Percentiles rank a stretch among this genome's conserved stretches.
Evolutionary conservation across 2,888 invertebrate genomes (phyloP).

Genomic region (Trissolcus japonicus): DNA sequence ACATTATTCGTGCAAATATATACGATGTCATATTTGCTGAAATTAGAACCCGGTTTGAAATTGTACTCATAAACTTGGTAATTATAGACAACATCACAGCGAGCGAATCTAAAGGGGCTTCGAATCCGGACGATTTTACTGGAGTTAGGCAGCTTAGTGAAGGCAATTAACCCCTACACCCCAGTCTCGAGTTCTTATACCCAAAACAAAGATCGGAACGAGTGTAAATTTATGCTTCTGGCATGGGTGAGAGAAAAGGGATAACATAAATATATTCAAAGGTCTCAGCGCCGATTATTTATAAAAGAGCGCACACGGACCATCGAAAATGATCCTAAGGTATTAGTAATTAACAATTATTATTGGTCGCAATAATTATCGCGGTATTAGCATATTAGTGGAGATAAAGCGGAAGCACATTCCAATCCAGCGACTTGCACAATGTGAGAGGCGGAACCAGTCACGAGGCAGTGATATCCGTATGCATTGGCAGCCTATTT

Average conservation of each 20-base stretch:
- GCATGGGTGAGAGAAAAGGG: slow-evolving; percentile 5
- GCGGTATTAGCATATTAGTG: slow-evolving; percentile 44
- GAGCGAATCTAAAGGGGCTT: too few relatives aligned
- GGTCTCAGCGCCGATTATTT: background rate
- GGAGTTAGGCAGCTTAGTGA: too few relatives aligned
- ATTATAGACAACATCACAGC: too few relatives aligned
- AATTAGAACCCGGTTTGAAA: too few relatives aligned
- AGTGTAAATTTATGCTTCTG: slow-evolving; percentile 39
- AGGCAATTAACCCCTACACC: too few relatives aligned
- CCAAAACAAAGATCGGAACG: slow-evolving; percentile 53
- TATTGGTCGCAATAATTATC: slow-evolving; percentile 58
- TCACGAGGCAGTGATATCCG: slow-evolving; percentile 26
- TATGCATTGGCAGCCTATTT: slow-evolving; percentile 37
- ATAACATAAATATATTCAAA: too few relatives aligned
- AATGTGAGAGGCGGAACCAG: slow-evolving; percentile 29
- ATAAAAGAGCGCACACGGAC: too few relatives aligned
- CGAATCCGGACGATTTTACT: too few relatives aligned
- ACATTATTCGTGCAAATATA: too few relatives aligned
- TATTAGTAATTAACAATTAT: slow-evolving; percentile 59
- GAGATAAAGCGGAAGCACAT: slow-evolving; percentile 47
- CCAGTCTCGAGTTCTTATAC: too few relatives aligned
- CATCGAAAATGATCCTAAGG: slow-evolving; percentile 46
- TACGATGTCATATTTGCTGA: too few relatives aligned
- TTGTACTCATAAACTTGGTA: too few relatives aligned
- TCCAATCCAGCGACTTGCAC: slow-evolving; percentile 23